Conservation (phyloP, 2,797 vertebrate genomes). For the Gorsachius magnificus region DNA sequence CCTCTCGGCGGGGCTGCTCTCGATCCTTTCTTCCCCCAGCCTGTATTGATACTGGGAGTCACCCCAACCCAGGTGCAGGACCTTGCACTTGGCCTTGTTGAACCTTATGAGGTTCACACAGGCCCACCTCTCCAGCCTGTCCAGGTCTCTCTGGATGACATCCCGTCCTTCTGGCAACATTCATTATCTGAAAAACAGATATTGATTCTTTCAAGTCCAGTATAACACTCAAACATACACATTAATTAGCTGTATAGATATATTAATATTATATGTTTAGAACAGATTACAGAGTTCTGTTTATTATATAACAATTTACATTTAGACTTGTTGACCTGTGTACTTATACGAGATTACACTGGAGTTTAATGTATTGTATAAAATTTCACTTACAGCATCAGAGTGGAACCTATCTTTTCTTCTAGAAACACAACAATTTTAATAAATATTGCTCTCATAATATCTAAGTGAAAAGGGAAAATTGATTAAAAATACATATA, state of each 20-base stretch:
- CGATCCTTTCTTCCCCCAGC: too few species aligned
- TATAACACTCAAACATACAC: neutral
- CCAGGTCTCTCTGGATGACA: too few species aligned
- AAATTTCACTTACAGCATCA: neutral
- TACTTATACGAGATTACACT: neutral
- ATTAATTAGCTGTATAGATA: neutral
- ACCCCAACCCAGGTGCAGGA: too few species aligned
- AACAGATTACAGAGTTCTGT: neutral
- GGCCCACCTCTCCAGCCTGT: too few species aligned
- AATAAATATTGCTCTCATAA: neutral
- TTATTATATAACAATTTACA: neutral
- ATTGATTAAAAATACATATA: neutral
- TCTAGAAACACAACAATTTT: neutral
- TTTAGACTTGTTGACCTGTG: neutral
- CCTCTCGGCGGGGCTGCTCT: too few species aligned
- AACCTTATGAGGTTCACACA: too few species aligned
- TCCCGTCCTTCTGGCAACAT: neutral
- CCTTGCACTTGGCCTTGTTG: too few species aligned
- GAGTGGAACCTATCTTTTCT: neutral
- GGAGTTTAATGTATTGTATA: neutral
- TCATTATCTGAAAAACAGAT: neutral
- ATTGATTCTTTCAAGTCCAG: neutral
- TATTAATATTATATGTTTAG: neutral
- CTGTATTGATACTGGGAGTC: too few species aligned
- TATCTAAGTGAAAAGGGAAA: neutral